A percentile compares a stretch with the other conserved stretches of the same genome.
Evolutionary conservation across 2,888 invertebrate species (phyloP).

Genomic region (Drosophila parthenogenetica): DNA sequence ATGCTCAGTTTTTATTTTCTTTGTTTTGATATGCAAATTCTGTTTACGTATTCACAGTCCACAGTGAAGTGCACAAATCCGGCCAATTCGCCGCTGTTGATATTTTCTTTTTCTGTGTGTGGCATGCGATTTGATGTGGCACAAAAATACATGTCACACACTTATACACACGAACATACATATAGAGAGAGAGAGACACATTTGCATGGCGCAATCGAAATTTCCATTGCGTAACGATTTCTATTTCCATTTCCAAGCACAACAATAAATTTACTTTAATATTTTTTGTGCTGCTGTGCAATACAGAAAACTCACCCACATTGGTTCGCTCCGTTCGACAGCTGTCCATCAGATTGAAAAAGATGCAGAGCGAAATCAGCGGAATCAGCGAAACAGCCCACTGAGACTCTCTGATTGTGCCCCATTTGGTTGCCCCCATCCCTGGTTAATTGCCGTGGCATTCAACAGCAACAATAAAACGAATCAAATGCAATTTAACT

Average conservation of each 20-base stretch:
- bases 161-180: constrained; percentile 1
- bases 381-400: constrained; percentile 41
- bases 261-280: constrained; percentile 16
- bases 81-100: constrained; percentile 54
- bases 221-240: constrained; percentile 53
- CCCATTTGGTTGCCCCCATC: not conserved
- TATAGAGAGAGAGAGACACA: constrained; percentile 17
- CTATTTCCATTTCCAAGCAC: constrained; percentile 7
- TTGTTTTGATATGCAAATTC: constrained; percentile 75
- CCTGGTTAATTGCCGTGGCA: constrained; percentile 16
- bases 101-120: constrained; percentile 12
- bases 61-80: constrained; percentile 31
- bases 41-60: constrained; percentile 54
- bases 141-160: constrained; percentile 45
- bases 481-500: constrained; percentile 31
- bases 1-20: constrained; percentile 23
- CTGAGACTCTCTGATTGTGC: not conserved
- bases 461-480: constrained; percentile 1
- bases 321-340: constrained; percentile 64
- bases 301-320: constrained; percentile 60
- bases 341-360: constrained; percentile 24
- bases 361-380: constrained; percentile 44
- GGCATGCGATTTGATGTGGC: constrained; percentile 38
- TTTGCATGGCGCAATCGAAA: constrained; percentile 34
- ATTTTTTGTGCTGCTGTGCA: not conserved